Percentiles rank a stretch among this genome's conserved stretches.
Conservation (phyloP, 2,113 vertebrate genomes). For the Arenaria interpres region DNA sequence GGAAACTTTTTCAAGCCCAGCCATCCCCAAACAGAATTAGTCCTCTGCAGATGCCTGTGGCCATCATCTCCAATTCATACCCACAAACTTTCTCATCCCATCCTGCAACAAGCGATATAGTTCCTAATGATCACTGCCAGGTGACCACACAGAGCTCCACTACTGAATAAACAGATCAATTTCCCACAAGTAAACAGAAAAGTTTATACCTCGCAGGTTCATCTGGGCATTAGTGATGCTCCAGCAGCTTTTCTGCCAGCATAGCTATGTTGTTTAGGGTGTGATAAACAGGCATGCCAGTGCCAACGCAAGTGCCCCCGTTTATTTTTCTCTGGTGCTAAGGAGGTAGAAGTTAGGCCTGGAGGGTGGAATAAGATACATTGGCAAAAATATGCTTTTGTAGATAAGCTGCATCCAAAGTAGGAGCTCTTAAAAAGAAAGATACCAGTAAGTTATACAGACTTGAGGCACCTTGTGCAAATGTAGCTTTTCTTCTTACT, state of each 20-base stretch:
- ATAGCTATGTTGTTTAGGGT: neutral
- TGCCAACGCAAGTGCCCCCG: neutral
- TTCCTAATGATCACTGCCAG: neutral
- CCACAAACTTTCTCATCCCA: neutral
- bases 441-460: neutral
- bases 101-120: neutral
- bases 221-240: neutral
- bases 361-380: neutral
- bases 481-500: neutral
- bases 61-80: neutral
- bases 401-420: constrained; percentile 39
- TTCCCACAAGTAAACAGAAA: neutral
- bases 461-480: neutral
- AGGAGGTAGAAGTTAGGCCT: constrained; percentile 17
- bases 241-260: neutral
- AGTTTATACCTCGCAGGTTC: neutral
- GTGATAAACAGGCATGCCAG: neutral
- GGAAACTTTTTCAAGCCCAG: neutral
- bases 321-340: neutral
- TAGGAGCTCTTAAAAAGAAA: neutral
- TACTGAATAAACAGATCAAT: neutral
- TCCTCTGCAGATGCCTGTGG: neutral
- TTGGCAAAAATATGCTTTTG: neutral
- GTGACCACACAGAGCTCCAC: neutral
- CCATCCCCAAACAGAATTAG: neutral